Evolutionary conservation across 2,888 invertebrate genomes (phyloP).

Genomic region (Yponomeuta plumbellus): DNA sequence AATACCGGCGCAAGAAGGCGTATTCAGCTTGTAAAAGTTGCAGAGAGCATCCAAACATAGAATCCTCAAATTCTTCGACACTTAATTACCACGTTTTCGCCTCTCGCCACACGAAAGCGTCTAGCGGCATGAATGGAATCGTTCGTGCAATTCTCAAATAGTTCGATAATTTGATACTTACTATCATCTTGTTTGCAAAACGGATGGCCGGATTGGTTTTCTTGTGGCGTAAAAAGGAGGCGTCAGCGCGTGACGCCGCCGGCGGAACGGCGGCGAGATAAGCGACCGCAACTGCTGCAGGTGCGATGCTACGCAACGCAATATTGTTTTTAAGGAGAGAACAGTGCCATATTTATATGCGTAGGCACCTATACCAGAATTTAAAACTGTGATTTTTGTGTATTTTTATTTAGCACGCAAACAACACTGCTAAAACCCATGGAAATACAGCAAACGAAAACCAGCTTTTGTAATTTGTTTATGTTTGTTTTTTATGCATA

Average conservation of each 20-base stretch:
- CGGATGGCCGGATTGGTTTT: constrained; percentile 48
- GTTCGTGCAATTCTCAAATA: not conserved
- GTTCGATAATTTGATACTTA: constrained; percentile 7
- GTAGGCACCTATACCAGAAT: too few species aligned
- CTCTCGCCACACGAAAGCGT: not conserved
- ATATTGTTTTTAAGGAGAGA: not conserved
- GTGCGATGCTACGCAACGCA: constrained; percentile 16
- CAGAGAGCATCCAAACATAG: not conserved
- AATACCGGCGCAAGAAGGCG: not conserved
- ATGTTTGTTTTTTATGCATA: too few species aligned
- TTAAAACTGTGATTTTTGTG: too few species aligned
- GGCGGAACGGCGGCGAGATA: constrained; percentile 30
- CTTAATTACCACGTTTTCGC: constrained; percentile 1
- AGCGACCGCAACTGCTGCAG: constrained; percentile 24
- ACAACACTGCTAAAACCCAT: too few species aligned
- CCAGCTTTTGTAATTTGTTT: too few species aligned
- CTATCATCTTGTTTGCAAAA: constrained; percentile 41
- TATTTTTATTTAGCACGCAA: too few species aligned
- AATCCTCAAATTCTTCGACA: not conserved
- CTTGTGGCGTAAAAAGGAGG: constrained; percentile 49
- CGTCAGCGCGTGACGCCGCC: constrained; percentile 55
- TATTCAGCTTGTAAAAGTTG: not conserved
- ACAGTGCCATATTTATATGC: not conserved
- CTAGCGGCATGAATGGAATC: constrained; percentile 1
- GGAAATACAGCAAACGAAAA: too few species aligned